Conservation (phyloP, 2,888 invertebrate species). For the Thysanoteuthis rhombus region DNA sequence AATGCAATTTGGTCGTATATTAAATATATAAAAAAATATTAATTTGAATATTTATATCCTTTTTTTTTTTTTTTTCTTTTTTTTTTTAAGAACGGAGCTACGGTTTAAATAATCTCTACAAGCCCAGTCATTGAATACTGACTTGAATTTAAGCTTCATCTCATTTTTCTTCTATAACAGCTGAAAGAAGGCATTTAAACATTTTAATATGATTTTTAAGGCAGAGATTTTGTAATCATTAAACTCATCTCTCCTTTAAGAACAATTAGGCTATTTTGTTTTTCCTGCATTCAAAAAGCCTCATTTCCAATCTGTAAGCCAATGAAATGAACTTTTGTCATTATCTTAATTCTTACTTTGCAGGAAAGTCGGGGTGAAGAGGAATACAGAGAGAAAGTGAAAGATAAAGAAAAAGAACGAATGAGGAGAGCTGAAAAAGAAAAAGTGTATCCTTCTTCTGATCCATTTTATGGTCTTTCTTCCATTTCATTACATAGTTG, state of each 20-base stretch:
- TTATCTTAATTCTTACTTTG: neutral
- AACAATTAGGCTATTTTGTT: neutral
- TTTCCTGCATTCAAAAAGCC: neutral
- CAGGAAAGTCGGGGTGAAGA: conserved; percentile 21
- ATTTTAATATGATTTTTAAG: neutral
- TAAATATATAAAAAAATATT: too few relatives aligned
- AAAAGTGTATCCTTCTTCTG: conserved; percentile 19
- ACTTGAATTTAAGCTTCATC: neutral
- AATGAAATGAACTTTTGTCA: neutral
- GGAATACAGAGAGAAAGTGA: conserved; percentile 20
- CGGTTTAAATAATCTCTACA: neutral
- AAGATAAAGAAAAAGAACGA: conserved; percentile 29
- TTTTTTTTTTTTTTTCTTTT: too few relatives aligned
- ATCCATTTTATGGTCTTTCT: neutral
- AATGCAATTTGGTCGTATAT: too few relatives aligned
- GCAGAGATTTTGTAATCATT: neutral
- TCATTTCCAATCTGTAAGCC: neutral
- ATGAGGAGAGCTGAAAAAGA: conserved; percentile 24
- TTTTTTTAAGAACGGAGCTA: too few relatives aligned
- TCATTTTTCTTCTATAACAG: neutral
- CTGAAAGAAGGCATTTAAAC: neutral
- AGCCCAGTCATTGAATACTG: neutral
- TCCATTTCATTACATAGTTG: too few relatives aligned
- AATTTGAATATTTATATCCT: too few relatives aligned
- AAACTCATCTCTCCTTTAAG: neutral